Percentiles rank a stretch among this genome's conserved stretches.
Conservation (phyloP, 2,113 vertebrate genomes). For the Galbula dea region DNA sequence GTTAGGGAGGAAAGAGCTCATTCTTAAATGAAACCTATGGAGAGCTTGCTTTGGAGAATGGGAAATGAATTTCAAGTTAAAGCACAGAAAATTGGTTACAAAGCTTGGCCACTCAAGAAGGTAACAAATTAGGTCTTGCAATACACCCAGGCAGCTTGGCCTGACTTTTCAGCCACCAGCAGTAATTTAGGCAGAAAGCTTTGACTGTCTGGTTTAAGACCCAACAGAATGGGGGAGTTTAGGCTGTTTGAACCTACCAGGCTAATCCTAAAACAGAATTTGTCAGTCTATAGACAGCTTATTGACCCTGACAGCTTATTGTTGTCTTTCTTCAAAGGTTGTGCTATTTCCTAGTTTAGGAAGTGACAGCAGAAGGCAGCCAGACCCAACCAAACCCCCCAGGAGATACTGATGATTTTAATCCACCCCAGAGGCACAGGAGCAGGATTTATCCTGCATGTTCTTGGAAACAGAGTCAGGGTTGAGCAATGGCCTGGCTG, state of each 20-base stretch:
- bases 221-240: background rate
- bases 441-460: background rate
- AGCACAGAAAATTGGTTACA: background rate
- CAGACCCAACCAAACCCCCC: background rate
- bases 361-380: background rate
- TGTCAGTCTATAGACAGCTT: background rate
- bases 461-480: background rate
- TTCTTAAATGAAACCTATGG: rapidly evolving
- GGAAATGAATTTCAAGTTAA: background rate
- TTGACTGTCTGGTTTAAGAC: background rate
- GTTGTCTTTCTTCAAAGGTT: background rate
- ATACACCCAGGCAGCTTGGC: background rate
- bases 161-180: background rate
- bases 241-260: background rate
- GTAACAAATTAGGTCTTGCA: background rate
- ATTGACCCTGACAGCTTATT: background rate
- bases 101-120: background rate
- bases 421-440: background rate
- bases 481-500: background rate
- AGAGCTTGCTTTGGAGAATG: background rate
- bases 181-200: background rate
- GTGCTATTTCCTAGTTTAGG: background rate
- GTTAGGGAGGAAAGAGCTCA: background rate
- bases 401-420: background rate
- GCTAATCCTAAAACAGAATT: background rate